Conservation (phyloP, 1,140 invertebrate species). For the Bombus haemorrhoidalis region DNA sequence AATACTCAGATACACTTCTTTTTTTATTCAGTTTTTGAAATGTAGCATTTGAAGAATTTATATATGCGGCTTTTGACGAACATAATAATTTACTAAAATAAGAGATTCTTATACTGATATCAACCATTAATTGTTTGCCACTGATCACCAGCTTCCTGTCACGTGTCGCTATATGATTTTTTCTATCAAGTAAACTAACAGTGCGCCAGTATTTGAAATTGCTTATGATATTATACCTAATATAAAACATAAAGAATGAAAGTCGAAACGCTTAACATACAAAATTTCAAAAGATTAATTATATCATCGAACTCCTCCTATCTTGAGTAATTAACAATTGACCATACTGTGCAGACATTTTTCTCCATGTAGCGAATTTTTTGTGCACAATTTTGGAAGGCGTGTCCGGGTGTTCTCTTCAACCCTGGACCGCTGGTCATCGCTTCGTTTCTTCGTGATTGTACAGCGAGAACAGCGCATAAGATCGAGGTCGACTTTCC, state of each 20-base stretch:
- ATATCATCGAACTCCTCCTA: constrained; percentile 14
- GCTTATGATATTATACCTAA: background rate
- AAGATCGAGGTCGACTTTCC: constrained; percentile 66
- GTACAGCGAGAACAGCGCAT: constrained; percentile 29
- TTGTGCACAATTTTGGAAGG: constrained; percentile 51
- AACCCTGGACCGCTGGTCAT: background rate
- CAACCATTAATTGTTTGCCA: no score
- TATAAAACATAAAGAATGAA: background rate
- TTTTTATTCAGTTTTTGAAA: no score
- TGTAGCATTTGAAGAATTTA: background rate
- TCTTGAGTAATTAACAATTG: constrained; percentile 51
- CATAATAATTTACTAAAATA: no score
- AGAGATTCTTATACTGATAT: no score
- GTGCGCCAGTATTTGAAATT: background rate
- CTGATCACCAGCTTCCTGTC: background rate
- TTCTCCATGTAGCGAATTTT: background rate
- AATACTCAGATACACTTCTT: no score
- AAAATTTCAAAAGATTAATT: constrained; percentile 44
- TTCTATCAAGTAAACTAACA: background rate
- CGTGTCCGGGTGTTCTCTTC: constrained; percentile 27
- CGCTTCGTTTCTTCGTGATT: constrained; percentile 36
- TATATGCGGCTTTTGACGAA: no score
- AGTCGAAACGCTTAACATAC: constrained; percentile 8
- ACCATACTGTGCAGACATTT: background rate
- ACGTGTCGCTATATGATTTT: background rate